These are phyloP conservation scores for Lineus longissimus DNA, from an alignment of 1,140 invertebrate genomes.

Conservation along the genomic window DNA sequence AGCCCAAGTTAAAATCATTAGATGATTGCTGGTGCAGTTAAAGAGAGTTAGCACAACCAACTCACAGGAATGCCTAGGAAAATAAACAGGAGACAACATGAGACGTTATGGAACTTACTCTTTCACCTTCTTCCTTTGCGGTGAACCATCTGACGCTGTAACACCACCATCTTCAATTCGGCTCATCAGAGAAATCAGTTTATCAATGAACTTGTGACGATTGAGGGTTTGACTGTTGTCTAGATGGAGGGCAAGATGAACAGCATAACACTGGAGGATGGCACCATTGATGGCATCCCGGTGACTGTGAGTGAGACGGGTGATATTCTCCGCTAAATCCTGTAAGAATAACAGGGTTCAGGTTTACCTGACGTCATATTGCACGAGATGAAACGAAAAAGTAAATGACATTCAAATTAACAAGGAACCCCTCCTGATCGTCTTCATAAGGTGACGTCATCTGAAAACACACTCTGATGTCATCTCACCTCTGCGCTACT, in stretches of 20 bases:
- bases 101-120: too few relatives aligned
- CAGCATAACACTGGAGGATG: slow-evolving; percentile 56
- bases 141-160: not conserved
- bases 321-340: slow-evolving; percentile 29
- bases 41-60: too few relatives aligned
- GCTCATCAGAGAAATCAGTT: slow-evolving; percentile 62
- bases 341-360: slow-evolving; percentile 12
- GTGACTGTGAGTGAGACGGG: slow-evolving; percentile 68
- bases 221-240: slow-evolving; percentile 29
- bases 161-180: slow-evolving; percentile 56
- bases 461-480: too few relatives aligned
- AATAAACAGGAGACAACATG: too few relatives aligned
- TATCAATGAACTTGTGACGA: slow-evolving; percentile 55
- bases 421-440: too few relatives aligned
- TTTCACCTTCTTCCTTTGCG: too few relatives aligned
- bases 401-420: too few relatives aligned
- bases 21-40: too few relatives aligned
- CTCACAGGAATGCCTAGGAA: too few relatives aligned
- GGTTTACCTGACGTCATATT: slow-evolving; percentile 6
- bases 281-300: slow-evolving; percentile 66
- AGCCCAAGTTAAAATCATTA: too few relatives aligned
- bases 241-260: slow-evolving; percentile 45
- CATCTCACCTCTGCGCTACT: too few relatives aligned
- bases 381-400: not conserved
- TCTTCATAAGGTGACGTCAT: too few relatives aligned